Base-by-base conservation (phyloP, 1,140 invertebrate species). In the Antheraea pernyi region DNA sequence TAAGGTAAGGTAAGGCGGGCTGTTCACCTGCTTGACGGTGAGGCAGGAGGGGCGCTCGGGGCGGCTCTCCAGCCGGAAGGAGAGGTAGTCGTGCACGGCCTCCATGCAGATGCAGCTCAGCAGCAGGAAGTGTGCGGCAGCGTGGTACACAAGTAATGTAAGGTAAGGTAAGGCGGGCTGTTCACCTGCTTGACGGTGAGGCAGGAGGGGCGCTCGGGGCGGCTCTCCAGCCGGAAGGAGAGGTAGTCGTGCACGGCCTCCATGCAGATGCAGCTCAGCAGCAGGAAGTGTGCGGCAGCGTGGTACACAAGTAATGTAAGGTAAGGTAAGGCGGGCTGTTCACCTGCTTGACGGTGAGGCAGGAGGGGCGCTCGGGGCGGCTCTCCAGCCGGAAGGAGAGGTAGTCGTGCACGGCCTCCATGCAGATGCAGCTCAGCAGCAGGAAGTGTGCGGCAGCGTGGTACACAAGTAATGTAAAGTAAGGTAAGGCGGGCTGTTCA, bases 231-330 rank as follows among this genome's bases (percentile, higher is more conserved):
- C 68, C 97, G 92, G 91, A 99, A 95, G 39, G 94, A 91, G 39
- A 99, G 91, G 90, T 97, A 98, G 89, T 98, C 97, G 78, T 98
- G 96, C 70, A 98, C 95, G 16, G 98, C 95, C 87, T 98, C 97
- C 74, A 98, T 85, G 18, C 97, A 97, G 18, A 98, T 95, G 42
- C 95, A 94, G 60, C 96, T 95, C 0, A 99, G 93, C 83, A 98
- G 97, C n/a, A 98, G 92, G 88, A 97, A 98, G 59, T 95, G 94
- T 36, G 95, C 93, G 76, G n/a, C n/a, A n/a, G n/a, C n/a, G n/a
- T n/a, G n/a, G n/a, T n/a, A n/a, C n/a, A n/a, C n/a, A n/a, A n/a
- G n/a, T n/a, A n/a, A n/a, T n/a, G n/a, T n/a, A n/a, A n/a, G n/a
- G n/a, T n/a, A n/a, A n/a, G n/a, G n/a, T n/a, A n/a, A n/a, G n/a